A percentile compares a stretch with the other conserved stretches of the same genome.
Conservation (phyloP, 1,140 invertebrate genomes). For the Drosophila dunni region DNA sequence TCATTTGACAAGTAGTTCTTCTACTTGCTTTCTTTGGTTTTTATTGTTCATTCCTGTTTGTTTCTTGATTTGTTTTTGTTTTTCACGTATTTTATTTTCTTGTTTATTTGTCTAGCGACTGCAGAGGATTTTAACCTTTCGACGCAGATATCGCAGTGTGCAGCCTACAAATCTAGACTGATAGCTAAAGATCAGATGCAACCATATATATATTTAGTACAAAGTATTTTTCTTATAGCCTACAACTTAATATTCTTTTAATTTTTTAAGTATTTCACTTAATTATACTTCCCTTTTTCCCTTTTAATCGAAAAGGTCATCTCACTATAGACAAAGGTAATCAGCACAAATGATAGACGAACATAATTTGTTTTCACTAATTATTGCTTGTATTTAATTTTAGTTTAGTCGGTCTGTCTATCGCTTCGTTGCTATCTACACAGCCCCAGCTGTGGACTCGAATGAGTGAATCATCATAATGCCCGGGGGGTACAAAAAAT, state of each 20-base stretch:
- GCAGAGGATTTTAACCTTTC: slow-evolving; percentile 46
- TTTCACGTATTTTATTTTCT: slow-evolving; percentile 20
- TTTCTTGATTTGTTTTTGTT: slow-evolving; percentile 22
- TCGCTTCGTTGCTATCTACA: slow-evolving; percentile 19
- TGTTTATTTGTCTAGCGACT: slow-evolving; percentile 46
- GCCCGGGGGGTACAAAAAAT: slow-evolving; percentile 23
- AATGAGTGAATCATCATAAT: slow-evolving; percentile 40
- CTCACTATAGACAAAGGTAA: slow-evolving; percentile 1
- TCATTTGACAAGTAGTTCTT: slow-evolving; percentile 5
- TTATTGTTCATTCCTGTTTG: slow-evolving; percentile 10
- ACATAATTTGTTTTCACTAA: slow-evolving; percentile 17
- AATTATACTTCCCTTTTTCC: neutral
- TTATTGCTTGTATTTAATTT: slow-evolving; percentile 30
- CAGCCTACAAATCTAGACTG: slow-evolving; percentile 14
- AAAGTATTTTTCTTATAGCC: slow-evolving; percentile 10
- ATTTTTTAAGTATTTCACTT: neutral
- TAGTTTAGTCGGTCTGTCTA: slow-evolving; percentile 36
- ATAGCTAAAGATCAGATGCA: slow-evolving; percentile 1
- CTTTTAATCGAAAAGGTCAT: neutral
- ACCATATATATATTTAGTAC: too few relatives aligned
- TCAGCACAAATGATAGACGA: slow-evolving; percentile 8
- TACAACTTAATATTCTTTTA: too few relatives aligned
- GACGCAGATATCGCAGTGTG: slow-evolving; percentile 15
- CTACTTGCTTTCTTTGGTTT: slow-evolving; percentile 14
- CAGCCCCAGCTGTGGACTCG: slow-evolving; percentile 7